A percentile compares a stretch with the other conserved stretches of the same genome.
These are phyloP conservation scores for Drosophila siamana DNA, from an alignment of 2,888 invertebrate species.

Conservation along the genomic window DNA sequence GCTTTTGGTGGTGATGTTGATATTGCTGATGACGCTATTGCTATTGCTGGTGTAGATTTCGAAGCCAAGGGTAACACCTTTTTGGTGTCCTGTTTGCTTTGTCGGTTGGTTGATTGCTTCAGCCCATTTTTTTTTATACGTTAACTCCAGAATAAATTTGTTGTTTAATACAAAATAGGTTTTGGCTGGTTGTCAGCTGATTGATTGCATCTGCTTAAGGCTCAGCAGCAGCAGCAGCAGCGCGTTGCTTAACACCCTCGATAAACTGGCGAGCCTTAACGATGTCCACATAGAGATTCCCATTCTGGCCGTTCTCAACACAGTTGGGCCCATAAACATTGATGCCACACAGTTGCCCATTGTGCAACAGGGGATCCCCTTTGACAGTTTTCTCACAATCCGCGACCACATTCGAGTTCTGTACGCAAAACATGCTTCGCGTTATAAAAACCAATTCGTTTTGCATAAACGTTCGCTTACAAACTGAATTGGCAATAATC, in stretches of 20 bases:
- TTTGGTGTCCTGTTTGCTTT: conserved; percentile 62
- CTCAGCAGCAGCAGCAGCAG: background rate
- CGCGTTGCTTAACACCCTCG: background rate
- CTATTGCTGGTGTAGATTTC: conserved; percentile 61
- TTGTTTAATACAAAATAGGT: conserved; percentile 7
- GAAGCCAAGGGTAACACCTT: conserved; percentile 73
- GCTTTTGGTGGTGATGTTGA: background rate
- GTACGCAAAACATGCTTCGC: conserved; percentile 42
- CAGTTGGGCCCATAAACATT: conserved; percentile 52
- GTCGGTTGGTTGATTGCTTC: conserved; percentile 35
- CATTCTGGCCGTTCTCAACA: conserved; percentile 35
- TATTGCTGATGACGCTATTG: background rate
- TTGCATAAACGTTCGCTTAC: conserved; percentile 46
- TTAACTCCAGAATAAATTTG: conserved; percentile 23
- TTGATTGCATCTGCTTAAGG: conserved; percentile 6
- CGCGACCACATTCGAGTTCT: conserved; percentile 32
- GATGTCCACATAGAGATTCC: conserved; percentile 52
- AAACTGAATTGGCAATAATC: conserved; percentile 37
- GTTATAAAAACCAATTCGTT: conserved; percentile 46
- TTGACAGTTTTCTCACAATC: conserved; percentile 42
- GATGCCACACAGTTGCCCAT: conserved; percentile 50
- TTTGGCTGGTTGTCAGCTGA: background rate
- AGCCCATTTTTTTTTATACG: conserved; percentile 17
- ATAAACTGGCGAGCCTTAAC: conserved; percentile 33
- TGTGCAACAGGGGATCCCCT: conserved; percentile 46